Percentiles rank a stretch among this genome's conserved stretches.
Evolutionary conservation across 2,113 vertebrate genomes (phyloP).

Genomic region (Triplophysa dalaica): DNA sequence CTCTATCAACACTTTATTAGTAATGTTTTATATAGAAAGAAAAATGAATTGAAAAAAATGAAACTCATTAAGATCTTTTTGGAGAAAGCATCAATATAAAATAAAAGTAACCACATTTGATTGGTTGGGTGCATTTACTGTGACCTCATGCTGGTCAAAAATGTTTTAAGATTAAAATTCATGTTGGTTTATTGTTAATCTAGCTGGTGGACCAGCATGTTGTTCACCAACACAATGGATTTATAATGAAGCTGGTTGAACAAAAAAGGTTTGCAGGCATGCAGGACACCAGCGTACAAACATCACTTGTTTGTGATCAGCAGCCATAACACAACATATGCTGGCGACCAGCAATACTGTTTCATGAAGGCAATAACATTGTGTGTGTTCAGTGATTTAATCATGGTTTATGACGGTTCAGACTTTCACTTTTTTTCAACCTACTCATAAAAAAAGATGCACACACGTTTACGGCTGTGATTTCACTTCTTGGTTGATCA

Average conservation of each 20-base stretch:
- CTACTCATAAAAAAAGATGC: background rate
- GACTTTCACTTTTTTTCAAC: background rate
- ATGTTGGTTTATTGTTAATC: no score
- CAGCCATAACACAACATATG: no score
- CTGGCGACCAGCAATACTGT: no score
- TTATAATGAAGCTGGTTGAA: no score
- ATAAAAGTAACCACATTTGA: background rate
- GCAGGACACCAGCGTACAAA: no score
- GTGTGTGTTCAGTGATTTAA: background rate
- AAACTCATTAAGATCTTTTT: background rate
- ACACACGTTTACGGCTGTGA: background rate
- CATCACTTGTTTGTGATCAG: no score
- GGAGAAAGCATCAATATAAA: background rate
- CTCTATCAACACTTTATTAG: constrained; percentile 19
- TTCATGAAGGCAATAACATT: background rate
- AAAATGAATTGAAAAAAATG: background rate
- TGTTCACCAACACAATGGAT: no score
- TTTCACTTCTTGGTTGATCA: background rate
- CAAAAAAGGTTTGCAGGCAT: no score
- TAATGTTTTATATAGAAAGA: background rate
- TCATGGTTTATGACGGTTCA: background rate
- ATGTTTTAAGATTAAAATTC: no score
- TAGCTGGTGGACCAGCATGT: no score
- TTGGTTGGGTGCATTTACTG: background rate
- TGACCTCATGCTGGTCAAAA: no score